Evolutionary conservation across 2,888 invertebrate species (phyloP).

Genomic region (Drosophila ustulata): DNA sequence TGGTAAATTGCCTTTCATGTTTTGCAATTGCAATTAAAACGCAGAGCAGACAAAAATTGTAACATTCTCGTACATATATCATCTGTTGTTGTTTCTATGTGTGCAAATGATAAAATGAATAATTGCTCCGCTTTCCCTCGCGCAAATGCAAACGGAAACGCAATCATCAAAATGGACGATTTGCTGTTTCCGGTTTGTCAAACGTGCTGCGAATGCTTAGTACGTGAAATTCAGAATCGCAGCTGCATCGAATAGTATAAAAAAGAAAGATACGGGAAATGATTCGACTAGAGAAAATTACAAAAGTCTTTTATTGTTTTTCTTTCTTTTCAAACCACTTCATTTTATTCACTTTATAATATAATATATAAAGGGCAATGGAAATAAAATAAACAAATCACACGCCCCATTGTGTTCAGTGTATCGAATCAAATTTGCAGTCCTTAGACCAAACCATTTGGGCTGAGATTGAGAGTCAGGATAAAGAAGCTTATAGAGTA

Average conservation of each 20-base stretch:
- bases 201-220: conserved; percentile 41
- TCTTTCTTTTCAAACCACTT: too few relatives aligned
- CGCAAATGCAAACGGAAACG: conserved; percentile 36
- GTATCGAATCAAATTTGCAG: too few relatives aligned
- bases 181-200: conserved; percentile 44
- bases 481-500: too few relatives aligned
- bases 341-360: too few relatives aligned
- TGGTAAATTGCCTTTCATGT: conserved; percentile 57
- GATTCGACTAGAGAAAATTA: neutral
- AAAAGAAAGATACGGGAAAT: neutral
- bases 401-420: too few relatives aligned
- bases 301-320: too few relatives aligned
- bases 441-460: too few relatives aligned
- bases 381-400: too few relatives aligned
- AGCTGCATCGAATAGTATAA: neutral
- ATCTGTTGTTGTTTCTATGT: conserved; percentile 24
- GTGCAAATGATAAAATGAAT: conserved; percentile 60
- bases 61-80: conserved; percentile 36
- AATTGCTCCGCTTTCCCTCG: conserved; percentile 41
- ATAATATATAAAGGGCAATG: too few relatives aligned
- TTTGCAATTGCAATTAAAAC: conserved; percentile 70
- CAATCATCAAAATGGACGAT: conserved; percentile 52
- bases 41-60: conserved; percentile 36
- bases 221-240: neutral
- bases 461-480: too few relatives aligned